Percentiles rank a stretch among this genome's conserved stretches.
Evolutionary conservation across 2,797 vertebrate species (phyloP).

Genomic region (Sorex maritimensis): DNA sequence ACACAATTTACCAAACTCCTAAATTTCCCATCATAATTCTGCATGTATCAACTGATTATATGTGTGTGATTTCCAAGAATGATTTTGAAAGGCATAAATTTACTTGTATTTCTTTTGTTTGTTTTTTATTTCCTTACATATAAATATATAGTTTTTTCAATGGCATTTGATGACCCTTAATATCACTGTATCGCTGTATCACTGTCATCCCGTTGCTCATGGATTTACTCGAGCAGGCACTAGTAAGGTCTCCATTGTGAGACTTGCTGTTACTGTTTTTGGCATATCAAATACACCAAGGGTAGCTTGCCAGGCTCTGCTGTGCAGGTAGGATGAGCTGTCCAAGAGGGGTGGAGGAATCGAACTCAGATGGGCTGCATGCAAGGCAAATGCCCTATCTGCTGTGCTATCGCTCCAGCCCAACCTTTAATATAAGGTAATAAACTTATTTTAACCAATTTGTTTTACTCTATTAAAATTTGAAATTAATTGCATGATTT

Average conservation of each 20-base stretch:
- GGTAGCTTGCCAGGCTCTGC: no score
- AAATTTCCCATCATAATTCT: not conserved
- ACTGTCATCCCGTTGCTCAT: no score
- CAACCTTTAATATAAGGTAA: not conserved
- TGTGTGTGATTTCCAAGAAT: not conserved
- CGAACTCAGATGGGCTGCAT: no score
- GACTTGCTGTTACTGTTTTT: no score
- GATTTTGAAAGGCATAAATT: slow-evolving; percentile 15
- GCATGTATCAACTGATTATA: not conserved
- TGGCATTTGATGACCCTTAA: not conserved
- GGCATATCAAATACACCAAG: no score
- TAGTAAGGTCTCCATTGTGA: no score
- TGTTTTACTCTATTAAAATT: not conserved
- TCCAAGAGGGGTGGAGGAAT: no score
- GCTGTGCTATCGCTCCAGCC: no score
- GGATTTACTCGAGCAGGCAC: no score
- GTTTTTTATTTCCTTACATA: not conserved
- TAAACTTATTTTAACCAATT: not conserved
- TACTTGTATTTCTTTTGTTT: not conserved
- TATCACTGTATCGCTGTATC: no score
- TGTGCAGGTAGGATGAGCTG: no score
- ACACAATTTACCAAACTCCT: slow-evolving; percentile 43
- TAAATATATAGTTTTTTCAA: not conserved
- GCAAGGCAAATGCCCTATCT: no score
- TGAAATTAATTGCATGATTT: slow-evolving; percentile 19